Conservation (phyloP, 2,888 invertebrate species). For the Ochlodes sylvanus region DNA sequence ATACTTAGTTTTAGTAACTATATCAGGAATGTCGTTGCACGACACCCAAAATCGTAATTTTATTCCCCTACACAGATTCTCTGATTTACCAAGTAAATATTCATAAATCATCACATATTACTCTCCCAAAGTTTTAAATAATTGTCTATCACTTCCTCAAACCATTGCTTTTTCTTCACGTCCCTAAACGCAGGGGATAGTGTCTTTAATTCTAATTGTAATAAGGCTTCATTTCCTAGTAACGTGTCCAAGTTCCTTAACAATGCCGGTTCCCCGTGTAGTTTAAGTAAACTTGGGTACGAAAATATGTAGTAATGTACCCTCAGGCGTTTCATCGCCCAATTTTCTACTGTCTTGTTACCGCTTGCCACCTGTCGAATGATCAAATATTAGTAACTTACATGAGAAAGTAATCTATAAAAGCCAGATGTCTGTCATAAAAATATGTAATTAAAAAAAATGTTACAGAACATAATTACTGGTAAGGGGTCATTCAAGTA, state of each 20-base stretch:
- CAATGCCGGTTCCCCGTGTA: constrained; percentile 91
- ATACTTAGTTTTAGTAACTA: not conserved
- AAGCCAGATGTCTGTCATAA: too few relatives aligned
- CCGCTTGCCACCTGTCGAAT: constrained; percentile 88
- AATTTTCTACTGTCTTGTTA: constrained; percentile 90
- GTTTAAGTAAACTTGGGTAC: constrained; percentile 91
- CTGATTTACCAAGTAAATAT: not conserved
- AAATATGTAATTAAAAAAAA: too few relatives aligned
- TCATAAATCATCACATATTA: constrained; percentile 87
- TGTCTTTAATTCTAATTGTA: constrained; percentile 92
- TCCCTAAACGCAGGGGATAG: constrained; percentile 92
- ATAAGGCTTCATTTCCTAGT: constrained; percentile 92
- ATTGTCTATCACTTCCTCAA: constrained; percentile 95
- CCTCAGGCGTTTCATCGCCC: constrained; percentile 89
- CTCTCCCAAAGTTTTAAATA: constrained; percentile 95
- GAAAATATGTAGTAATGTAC: constrained; percentile 92
- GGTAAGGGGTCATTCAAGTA: too few relatives aligned
- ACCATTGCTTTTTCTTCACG: constrained; percentile 90
- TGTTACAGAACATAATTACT: too few relatives aligned
- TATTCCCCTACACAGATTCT: constrained; percentile 2
- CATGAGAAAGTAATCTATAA: not conserved
- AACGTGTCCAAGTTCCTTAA: constrained; percentile 89
- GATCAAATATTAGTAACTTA: constrained; percentile 17
- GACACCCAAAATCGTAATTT: not conserved
- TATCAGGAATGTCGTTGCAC: not conserved